Evolutionary conservation across 1,140 invertebrate species (phyloP).

Genomic region (Sarcophaga peregrina): DNA sequence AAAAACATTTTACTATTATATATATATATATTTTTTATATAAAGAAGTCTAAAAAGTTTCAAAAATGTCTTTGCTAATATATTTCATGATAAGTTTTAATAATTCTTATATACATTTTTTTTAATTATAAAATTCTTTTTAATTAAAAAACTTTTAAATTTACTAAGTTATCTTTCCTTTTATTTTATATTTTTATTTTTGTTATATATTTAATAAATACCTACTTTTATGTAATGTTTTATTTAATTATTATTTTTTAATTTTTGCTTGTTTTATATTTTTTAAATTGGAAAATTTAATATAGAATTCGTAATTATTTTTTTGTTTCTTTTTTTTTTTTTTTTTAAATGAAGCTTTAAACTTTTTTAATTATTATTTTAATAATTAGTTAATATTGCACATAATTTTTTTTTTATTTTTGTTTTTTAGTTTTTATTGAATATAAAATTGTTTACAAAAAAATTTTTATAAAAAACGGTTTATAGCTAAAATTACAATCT

Average conservation of each 20-base stretch:
- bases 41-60: conserved; percentile 42
- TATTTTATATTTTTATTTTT: background rate
- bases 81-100: conserved; percentile 25
- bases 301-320: background rate
- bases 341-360: conserved; percentile 12
- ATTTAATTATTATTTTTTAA: background rate
- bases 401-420: background rate
- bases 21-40: background rate
- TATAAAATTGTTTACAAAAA: conserved; percentile 42
- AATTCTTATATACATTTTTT: conserved; percentile 36
- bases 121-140: background rate
- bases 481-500: background rate
- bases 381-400: conserved; percentile 22
- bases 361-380: conserved; percentile 6
- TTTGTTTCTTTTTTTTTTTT: background rate
- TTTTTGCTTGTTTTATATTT: background rate
- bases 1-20: conserved; percentile 36
- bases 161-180: conserved; percentile 2
- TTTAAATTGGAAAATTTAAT: conserved; percentile 8
- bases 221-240: background rate
- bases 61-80: conserved; percentile 40
- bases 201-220: background rate
- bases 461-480: conserved; percentile 24
- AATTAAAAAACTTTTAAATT: conserved; percentile 21
- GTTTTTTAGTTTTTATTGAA: conserved; percentile 1